Evolutionary conservation across 2,797 vertebrate species (phyloP).

Genomic region (Gastrophryne carolinensis): DNA sequence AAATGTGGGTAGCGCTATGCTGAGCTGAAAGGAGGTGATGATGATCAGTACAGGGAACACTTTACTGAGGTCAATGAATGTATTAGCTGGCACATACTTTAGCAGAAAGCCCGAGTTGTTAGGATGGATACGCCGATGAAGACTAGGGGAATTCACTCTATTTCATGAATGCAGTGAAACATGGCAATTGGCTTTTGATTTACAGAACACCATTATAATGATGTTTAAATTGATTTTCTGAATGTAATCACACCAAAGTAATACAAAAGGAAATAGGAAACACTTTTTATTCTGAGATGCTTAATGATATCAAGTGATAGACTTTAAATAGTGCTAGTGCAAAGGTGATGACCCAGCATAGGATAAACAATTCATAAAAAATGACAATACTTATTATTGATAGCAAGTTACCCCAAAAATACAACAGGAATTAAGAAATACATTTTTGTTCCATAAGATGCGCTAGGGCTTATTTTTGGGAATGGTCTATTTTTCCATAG

Average conservation of each 20-base stretch:
- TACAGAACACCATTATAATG: slow-evolving; percentile 16
- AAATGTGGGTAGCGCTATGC: slow-evolving; percentile 8
- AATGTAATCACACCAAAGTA: slow-evolving; percentile 9
- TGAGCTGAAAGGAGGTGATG: slow-evolving; percentile 33
- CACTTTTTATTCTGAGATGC: not conserved
- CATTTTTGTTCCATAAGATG: too few species aligned
- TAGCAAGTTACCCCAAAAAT: too few species aligned
- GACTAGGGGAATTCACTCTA: slow-evolving; percentile 20
- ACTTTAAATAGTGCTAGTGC: not conserved
- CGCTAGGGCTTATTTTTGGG: too few species aligned
- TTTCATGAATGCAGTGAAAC: slow-evolving; percentile 34
- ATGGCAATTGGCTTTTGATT: slow-evolving; percentile 48
- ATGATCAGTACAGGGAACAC: slow-evolving; percentile 34
- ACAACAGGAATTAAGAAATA: too few species aligned
- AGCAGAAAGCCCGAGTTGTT: slow-evolving; percentile 43
- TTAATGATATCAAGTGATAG: not conserved
- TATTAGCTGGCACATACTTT: slow-evolving; percentile 28
- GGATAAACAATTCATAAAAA: not conserved
- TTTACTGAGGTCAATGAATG: slow-evolving; percentile 46
- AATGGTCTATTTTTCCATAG: too few species aligned
- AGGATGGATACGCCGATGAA: slow-evolving; percentile 54
- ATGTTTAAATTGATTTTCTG: slow-evolving; percentile 19
- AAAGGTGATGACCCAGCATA: not conserved
- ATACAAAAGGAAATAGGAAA: slow-evolving; percentile 36
- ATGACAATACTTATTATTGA: not conserved